phyloP scores from a whole-genome alignment of 2,113 vertebrate genomes.

The Barbus barbus region DNA sequence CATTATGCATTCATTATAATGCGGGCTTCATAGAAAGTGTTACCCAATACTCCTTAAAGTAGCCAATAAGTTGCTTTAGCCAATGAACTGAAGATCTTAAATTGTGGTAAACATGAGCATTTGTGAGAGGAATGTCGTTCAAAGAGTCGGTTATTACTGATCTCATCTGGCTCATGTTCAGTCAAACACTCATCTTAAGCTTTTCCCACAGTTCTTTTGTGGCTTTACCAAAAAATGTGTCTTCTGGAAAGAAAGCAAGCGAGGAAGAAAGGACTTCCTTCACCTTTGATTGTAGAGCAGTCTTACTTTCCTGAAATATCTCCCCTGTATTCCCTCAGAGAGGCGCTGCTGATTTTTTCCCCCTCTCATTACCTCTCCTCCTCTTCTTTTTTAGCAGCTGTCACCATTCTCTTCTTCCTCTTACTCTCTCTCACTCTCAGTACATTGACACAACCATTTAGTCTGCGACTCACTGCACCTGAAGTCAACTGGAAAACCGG shows the following conservation, averaged over 20 bases:
- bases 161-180: not conserved
- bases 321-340: no score
- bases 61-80: not conserved
- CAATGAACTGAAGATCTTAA: not conserved
- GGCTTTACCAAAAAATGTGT: not conserved
- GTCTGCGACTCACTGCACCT: conserved; percentile 68
- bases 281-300: conserved; percentile 67
- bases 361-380: conserved; percentile 65
- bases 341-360: conserved; percentile 54
- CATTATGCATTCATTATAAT: no score
- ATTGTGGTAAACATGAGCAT: not conserved
- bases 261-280: conserved; percentile 23
- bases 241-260: not conserved
- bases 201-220: conserved; percentile 2
- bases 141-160: not conserved
- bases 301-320: conserved; percentile 59
- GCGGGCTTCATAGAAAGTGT: no score
- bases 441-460: conserved; percentile 58
- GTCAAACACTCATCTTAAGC: not conserved
- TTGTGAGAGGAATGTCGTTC: not conserved
- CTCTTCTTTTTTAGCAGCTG: conserved; percentile 64
- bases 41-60: no score
- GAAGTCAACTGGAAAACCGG: conserved; percentile 69
- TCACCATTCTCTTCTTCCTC: conserved; percentile 43
- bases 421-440: conserved; percentile 33